These are phyloP conservation scores for Heliothis peltigera DNA, from an alignment of 2,888 invertebrate species.

Conservation along the genomic window DNA sequence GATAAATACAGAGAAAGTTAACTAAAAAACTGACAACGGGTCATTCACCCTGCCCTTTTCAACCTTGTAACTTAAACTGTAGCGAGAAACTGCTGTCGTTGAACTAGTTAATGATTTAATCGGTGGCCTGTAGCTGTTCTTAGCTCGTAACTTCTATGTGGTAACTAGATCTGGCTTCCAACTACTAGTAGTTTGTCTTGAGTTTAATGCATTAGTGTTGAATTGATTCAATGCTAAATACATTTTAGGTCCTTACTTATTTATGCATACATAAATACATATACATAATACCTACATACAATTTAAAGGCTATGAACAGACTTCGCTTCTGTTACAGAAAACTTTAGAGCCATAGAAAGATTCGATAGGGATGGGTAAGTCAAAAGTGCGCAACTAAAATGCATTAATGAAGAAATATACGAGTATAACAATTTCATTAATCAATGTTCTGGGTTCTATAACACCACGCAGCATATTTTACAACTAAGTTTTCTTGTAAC, in stretches of 20 bases:
- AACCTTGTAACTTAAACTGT: conserved; percentile 78
- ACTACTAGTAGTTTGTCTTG: conserved; percentile 4
- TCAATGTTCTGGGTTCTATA: too few relatives aligned
- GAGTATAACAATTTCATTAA: too few relatives aligned
- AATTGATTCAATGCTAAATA: too few relatives aligned
- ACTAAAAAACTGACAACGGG: conserved; percentile 68
- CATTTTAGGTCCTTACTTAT: too few relatives aligned
- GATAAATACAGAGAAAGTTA: conserved; percentile 71
- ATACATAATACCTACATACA: too few relatives aligned
- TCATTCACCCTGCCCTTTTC: conserved; percentile 83
- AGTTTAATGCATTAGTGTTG: neutral
- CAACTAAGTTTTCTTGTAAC: neutral
- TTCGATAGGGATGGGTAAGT: too few relatives aligned
- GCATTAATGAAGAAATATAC: too few relatives aligned
- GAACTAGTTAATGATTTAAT: conserved; percentile 78
- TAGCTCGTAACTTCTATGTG: conserved; percentile 14
- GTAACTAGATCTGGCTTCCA: neutral
- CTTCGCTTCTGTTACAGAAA: too few relatives aligned
- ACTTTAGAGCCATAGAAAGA: too few relatives aligned
- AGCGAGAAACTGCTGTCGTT: conserved; percentile 76
- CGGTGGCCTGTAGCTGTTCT: conserved; percentile 35
- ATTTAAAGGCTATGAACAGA: too few relatives aligned
- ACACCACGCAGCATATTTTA: neutral
- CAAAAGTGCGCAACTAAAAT: too few relatives aligned
- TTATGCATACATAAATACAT: too few relatives aligned